Base-by-base conservation (phyloP, 2,113 vertebrate species). In the Gadus macrocephalus region DNA sequence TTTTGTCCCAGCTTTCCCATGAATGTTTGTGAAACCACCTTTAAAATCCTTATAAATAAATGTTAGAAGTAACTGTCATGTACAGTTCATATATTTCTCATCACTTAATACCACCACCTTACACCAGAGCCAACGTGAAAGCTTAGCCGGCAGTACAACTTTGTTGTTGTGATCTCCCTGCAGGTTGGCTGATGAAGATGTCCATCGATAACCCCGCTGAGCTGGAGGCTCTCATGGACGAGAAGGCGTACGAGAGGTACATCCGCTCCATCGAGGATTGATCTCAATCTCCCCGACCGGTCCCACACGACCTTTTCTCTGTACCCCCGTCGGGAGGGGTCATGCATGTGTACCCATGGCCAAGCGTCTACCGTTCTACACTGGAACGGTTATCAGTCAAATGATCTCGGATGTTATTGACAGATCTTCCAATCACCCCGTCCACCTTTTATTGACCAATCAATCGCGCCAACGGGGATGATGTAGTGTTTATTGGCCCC, bases 161-260 rank as follows among this genome's bases (percentile, higher is more conserved):
- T 9, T 49, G 7, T 49, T 9, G 67, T 15, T 19, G 11, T 0
- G 15, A 16, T 5, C 79, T 72, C 55, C 70, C 55, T 85, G 1
- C 78, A 99, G 96, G 97, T 65, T 99, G 97, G 97, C 92, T 99
- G 85, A 96, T 99, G 86, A 98, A 98, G 94, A 95, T 99, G 95
- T 94, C 94, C 22, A 88, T 99, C 81, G 92, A 90, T 68, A 93
- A 95, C n/a, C 94, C 95, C 67, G 90, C 92, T 66, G 96, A 99
- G 89, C 89, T 98, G 69, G 94, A 98, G 70, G 80, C 92, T 55
- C 90, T 99, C 31, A 96, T 98, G 96, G 94, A 87, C 3, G 96
- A 99, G 91, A 91, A 94, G 15, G 93, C 94, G 0, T 99, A 99
- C 82, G 94, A 97, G 79, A 93, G 93, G 91, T 97, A 95, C 80